Conservation (phyloP, 2,888 invertebrate species). For the Polyommatus icarus region DNA sequence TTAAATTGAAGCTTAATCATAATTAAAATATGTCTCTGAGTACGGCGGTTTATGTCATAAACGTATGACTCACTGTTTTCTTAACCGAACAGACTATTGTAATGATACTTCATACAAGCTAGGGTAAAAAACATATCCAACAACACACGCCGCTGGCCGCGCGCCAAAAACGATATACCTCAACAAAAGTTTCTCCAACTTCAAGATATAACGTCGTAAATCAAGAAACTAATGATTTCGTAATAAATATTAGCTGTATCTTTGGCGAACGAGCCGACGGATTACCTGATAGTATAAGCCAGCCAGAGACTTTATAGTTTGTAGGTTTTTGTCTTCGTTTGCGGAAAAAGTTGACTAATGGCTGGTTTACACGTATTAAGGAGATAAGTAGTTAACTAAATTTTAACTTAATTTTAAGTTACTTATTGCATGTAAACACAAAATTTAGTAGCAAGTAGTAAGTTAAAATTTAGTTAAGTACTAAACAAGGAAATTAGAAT, state of each 20-base stretch:
- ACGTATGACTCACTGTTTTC: too few relatives aligned
- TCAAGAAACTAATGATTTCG: conserved; percentile 9
- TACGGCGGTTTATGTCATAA: too few relatives aligned
- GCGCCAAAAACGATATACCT: not conserved
- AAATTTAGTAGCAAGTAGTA: too few relatives aligned
- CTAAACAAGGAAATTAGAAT: too few relatives aligned
- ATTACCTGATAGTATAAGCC: not conserved
- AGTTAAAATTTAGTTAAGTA: too few relatives aligned
- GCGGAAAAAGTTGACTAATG: not conserved
- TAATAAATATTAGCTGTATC: conserved; percentile 2
- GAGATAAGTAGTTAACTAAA: too few relatives aligned
- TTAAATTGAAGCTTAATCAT: too few relatives aligned
- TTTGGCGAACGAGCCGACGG: not conserved
- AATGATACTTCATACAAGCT: not conserved
- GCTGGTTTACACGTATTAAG: too few relatives aligned
- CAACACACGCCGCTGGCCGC: not conserved
- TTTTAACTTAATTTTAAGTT: too few relatives aligned
- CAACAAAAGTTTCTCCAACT: not conserved
- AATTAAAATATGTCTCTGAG: too few relatives aligned
- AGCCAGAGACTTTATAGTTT: not conserved
- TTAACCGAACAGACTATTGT: not conserved
- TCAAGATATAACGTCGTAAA: not conserved
- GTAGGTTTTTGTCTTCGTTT: not conserved
- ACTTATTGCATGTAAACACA: too few relatives aligned
- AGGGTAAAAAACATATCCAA: not conserved